Evolutionary conservation across 2,797 vertebrate species (phyloP).

Genomic region (Tarsius wallacei): DNA sequence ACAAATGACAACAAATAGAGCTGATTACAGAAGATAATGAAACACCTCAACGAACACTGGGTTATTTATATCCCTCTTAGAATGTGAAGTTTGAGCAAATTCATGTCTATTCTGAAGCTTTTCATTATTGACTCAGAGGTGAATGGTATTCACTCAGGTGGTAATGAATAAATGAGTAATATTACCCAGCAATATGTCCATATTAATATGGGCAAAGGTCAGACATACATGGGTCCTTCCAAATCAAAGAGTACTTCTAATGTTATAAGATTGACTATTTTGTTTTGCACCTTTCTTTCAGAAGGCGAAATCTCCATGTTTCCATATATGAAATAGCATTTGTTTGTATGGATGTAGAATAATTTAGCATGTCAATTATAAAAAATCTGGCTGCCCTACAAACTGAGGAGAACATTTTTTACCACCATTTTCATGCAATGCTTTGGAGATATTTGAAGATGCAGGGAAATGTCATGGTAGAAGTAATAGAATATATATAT

Average conservation of each 20-base stretch:
- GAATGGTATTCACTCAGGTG: slow-evolving; percentile 71
- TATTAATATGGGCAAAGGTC: slow-evolving; percentile 77
- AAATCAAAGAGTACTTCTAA: slow-evolving; percentile 85
- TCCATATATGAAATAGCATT: slow-evolving; percentile 72
- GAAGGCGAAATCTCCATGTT: slow-evolving; percentile 69
- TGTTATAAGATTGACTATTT: slow-evolving; percentile 74
- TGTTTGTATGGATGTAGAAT: slow-evolving; percentile 32
- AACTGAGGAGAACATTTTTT: slow-evolving; percentile 10
- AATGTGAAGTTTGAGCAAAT: slow-evolving; percentile 79
- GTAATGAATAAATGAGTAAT: slow-evolving; percentile 83
- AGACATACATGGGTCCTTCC: slow-evolving; percentile 75
- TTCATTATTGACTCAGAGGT: slow-evolving; percentile 78
- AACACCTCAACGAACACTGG: slow-evolving; percentile 11
- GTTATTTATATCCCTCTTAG: slow-evolving; percentile 77
- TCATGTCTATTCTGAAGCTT: slow-evolving; percentile 75
- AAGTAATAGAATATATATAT: background rate
- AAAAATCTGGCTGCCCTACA: slow-evolving; percentile 48
- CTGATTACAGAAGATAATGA: slow-evolving; percentile 48
- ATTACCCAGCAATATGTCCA: slow-evolving; percentile 73
- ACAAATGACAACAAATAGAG: slow-evolving; percentile 9
- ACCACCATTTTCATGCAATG: slow-evolving; percentile 11
- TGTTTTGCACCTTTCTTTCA: slow-evolving; percentile 57
- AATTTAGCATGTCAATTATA: slow-evolving; percentile 62
- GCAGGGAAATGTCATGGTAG: background rate
- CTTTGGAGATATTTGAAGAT: slow-evolving; percentile 46